These are phyloP conservation scores for Scophthalmus maximus DNA, from an alignment of 2,113 vertebrate species.

Conservation along the genomic window DNA sequence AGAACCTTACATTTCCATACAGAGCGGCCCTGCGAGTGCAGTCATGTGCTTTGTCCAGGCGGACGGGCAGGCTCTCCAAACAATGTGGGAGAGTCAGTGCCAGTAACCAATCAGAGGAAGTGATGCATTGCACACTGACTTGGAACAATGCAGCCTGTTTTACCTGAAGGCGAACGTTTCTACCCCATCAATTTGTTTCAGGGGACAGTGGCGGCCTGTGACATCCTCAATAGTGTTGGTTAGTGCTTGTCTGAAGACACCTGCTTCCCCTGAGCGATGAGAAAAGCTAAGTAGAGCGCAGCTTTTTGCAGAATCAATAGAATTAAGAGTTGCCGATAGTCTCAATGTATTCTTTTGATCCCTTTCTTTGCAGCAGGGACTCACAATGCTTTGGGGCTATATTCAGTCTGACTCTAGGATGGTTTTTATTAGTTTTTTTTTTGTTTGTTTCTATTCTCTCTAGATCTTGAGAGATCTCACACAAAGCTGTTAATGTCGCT, in stretches of 20 bases:
- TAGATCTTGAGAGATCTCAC: neutral
- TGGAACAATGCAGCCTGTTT: conserved; percentile 75
- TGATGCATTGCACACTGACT: conserved; percentile 76
- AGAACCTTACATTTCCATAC: conserved; percentile 51
- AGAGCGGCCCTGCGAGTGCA: conserved; percentile 25
- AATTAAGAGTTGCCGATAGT: conserved; percentile 21
- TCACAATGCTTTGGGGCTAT: conserved; percentile 4
- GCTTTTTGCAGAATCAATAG: conserved; percentile 10
- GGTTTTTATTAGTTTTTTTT: no score
- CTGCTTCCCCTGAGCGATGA: conserved; percentile 43
- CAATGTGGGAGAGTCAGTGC: conserved; percentile 73
- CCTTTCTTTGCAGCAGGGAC: neutral
- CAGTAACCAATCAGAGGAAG: conserved; percentile 67
- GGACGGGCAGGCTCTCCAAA: conserved; percentile 63
- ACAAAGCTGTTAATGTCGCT: neutral
- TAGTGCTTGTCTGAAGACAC: conserved; percentile 55
- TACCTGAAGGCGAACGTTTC: conserved; percentile 73
- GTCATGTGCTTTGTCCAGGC: conserved; percentile 64
- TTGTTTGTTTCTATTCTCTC: no score
- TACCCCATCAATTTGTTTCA: conserved; percentile 71
- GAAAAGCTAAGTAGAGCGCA: neutral
- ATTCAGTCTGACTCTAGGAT: neutral
- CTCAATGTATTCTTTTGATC: neutral
- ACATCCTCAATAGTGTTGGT: conserved; percentile 66
- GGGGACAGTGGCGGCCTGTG: conserved; percentile 58